A percentile compares a stretch with the other conserved stretches of the same genome.
Conservation (phyloP, 2,797 vertebrate species). For the Decapterus maruadsi region DNA sequence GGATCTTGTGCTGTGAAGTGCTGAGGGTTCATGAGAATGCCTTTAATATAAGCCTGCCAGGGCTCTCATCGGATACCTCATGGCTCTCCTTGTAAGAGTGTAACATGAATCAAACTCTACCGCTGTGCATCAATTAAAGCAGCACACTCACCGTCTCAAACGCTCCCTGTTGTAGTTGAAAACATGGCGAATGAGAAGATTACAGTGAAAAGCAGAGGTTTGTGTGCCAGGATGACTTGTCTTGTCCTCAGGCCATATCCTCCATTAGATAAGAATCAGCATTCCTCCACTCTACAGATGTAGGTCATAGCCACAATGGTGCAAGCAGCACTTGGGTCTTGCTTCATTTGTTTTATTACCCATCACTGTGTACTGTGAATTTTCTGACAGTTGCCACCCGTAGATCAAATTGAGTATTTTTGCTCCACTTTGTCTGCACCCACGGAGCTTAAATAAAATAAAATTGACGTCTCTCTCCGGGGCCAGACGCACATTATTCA, state of each 20-base stretch:
- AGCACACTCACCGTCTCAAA: constrained; percentile 44
- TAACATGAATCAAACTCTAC: constrained; percentile 72
- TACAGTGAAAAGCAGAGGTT: constrained; percentile 57
- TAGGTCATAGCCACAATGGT: constrained; percentile 73
- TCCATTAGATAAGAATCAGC: constrained; percentile 78
- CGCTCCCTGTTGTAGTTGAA: constrained; percentile 43
- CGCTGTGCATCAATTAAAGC: constrained; percentile 66
- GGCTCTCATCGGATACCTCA: constrained; percentile 73
- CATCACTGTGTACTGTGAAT: constrained; percentile 56
- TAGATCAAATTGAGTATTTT: constrained; percentile 50
- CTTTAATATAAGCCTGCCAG: constrained; percentile 79
- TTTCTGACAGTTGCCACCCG: constrained; percentile 39
- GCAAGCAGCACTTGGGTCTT: constrained; percentile 55
- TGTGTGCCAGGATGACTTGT: constrained; percentile 68
- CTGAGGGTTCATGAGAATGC: constrained; percentile 76
- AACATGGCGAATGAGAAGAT: constrained; percentile 62
- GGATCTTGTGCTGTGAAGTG: constrained; percentile 63
- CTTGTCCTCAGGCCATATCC: constrained; percentile 70
- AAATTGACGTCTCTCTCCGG: constrained; percentile 38
- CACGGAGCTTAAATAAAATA: constrained; percentile 40
- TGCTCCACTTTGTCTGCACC: constrained; percentile 36
- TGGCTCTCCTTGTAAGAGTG: constrained; percentile 61
- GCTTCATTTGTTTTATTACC: constrained; percentile 72
- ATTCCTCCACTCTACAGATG: constrained; percentile 73
- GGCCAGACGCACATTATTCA: constrained; percentile 19